Evolutionary conservation across 92 coral and sea anemone species (phyloP).

Genomic region (Scolanthus callimorphus): DNA sequence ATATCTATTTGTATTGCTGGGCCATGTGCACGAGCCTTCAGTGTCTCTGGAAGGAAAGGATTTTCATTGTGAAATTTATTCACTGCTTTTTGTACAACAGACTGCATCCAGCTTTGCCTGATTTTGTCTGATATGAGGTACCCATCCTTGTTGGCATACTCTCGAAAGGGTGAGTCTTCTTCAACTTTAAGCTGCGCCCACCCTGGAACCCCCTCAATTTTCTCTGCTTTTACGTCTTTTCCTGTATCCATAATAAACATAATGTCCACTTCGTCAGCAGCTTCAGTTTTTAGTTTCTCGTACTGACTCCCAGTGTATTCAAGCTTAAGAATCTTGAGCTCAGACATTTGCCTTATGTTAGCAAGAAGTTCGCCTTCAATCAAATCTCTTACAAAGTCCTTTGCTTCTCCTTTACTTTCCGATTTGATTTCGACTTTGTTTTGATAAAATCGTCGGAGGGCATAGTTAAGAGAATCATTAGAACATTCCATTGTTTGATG

Average conservation of each 20-base stretch:
- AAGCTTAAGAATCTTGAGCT: conserved; percentile 37
- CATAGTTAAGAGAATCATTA: conserved; percentile 39
- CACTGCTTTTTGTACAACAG: conserved; percentile 46
- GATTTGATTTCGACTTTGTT: conserved; percentile 55
- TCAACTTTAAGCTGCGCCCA: conserved; percentile 48
- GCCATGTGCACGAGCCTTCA: conserved; percentile 56
- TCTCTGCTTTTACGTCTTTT: conserved; percentile 31
- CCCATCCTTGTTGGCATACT: conserved; percentile 31
- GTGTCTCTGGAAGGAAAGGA: conserved; percentile 10
- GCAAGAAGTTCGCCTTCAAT: conserved; percentile 30
- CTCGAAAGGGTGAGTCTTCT: conserved; percentile 22
- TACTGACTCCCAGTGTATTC: conserved; percentile 79
- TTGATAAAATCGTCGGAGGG: conserved; percentile 51
- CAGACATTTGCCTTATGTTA: conserved; percentile 27
- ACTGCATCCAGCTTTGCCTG: conserved; percentile 51
- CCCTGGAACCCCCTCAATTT: conserved; percentile 39
- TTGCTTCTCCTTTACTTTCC: conserved; percentile 47
- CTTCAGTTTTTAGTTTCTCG: conserved; percentile 74
- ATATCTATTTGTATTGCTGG: conserved; percentile 83
- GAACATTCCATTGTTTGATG: no score
- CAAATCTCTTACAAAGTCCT: conserved; percentile 38
- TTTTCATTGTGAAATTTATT: conserved; percentile 17
- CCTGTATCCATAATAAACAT: conserved; percentile 56
- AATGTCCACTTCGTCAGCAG: conserved; percentile 84
- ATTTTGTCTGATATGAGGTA: conserved; percentile 48